Evolutionary conservation across 2,888 invertebrate genomes (phyloP).

Genomic region (Cremastinae sp.): DNA sequence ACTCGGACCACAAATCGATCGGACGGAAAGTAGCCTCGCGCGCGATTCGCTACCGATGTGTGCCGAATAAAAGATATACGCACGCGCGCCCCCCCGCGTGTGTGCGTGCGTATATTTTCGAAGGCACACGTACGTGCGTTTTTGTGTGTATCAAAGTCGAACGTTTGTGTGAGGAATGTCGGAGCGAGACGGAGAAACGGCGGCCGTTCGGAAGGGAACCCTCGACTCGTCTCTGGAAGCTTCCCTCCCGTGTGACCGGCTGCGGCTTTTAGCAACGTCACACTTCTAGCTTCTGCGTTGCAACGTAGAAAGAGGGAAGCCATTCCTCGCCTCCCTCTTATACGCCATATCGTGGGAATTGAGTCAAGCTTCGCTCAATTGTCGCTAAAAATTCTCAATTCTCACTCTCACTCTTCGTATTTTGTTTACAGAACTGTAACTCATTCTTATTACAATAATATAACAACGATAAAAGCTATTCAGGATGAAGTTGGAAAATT

Average conservation of each 20-base stretch:
- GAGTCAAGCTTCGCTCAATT: slow-evolving; percentile 63
- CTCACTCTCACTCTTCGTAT: too few relatives aligned
- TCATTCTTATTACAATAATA: too few relatives aligned
- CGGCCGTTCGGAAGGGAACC: slow-evolving; percentile 31
- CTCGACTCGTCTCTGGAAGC: slow-evolving; percentile 41
- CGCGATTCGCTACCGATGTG: neutral
- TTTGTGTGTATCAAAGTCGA: neutral
- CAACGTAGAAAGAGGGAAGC: slow-evolving; percentile 47
- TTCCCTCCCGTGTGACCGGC: slow-evolving; percentile 50
- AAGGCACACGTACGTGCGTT: too few relatives aligned
- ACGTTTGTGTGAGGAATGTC: neutral
- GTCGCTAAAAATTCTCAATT: too few relatives aligned
- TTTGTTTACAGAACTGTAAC: too few relatives aligned
- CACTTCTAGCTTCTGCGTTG: slow-evolving; percentile 35
- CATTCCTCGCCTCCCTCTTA: slow-evolving; percentile 14
- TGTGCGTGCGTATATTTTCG: neutral
- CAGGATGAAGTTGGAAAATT: too few relatives aligned
- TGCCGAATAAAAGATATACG: neutral
- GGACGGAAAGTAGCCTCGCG: slow-evolving; percentile 24
- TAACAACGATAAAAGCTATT: too few relatives aligned
- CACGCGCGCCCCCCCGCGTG: neutral
- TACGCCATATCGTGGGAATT: slow-evolving; percentile 72
- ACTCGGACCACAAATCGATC: slow-evolving; percentile 50
- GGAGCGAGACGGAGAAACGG: slow-evolving; percentile 1
- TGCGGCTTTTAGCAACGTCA: slow-evolving; percentile 59